phyloP scores from a whole-genome alignment of 2,113 vertebrate genomes.

The Xenopus tropicalis region UCB_Xtro_10.0 CM004444.2:169339001-169339500 shows the following conservation, averaged over 20 bases:
- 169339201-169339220: not conserved
- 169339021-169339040: too few species aligned
- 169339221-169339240: not conserved
- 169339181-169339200: too few species aligned
- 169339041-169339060: too few species aligned
- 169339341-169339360: slow-evolving; percentile 49
- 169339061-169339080: too few species aligned
- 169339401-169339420: slow-evolving; percentile 64
- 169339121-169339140: too few species aligned
- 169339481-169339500: slow-evolving; percentile 43
- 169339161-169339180: too few species aligned
- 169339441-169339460: slow-evolving; percentile 53
- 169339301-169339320: too few species aligned
- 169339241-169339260: not conserved
- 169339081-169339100: too few species aligned
- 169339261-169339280: not conserved
- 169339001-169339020: too few species aligned
- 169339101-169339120: too few species aligned
- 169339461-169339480: slow-evolving; percentile 59
- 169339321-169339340: not conserved
- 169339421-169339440: slow-evolving; percentile 56
- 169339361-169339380: slow-evolving; percentile 59
- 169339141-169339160: too few species aligned
- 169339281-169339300: too few species aligned
- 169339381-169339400: slow-evolving; percentile 55